Evolutionary conservation across 2,113 vertebrate genomes (phyloP), one percentile per base, ranked within the genome.

Genomic region (Microtus montanus): DNA sequence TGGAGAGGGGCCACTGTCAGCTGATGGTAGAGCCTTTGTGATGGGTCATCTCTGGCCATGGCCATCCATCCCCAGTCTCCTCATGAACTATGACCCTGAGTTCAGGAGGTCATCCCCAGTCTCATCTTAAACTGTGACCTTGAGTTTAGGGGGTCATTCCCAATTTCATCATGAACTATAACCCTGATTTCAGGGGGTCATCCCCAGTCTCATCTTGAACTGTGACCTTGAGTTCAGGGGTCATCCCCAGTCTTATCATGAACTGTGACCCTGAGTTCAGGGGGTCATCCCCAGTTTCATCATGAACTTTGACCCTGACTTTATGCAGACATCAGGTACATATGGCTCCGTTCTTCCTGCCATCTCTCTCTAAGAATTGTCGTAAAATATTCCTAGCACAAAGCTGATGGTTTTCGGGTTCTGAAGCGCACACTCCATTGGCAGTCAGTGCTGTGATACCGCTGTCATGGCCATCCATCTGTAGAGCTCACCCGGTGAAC

Each of bases 401-500:
- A 2, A 49, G 41, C 3, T 33, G 63, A 13, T 24, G 28, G 28
- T 35, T 68, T 78, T 47, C 28, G 30, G 41, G 22, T 22, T 12
- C 30, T 13, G 63, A 68, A 35, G 17, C 1, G 41, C 28, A 47
- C 38, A 33, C 2, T 33, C 38, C 61, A 3, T 5, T 44, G 58
- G 61, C 9, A 20, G 44, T 30, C 5, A 54, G 8, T 26, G 7
- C 22, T 38, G 22, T 13, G 9, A 3, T 26, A 19, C 4, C 9
- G 1, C 26, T 33, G 61, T 33, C 13, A 4, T 0, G 1, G 8
- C 2, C 58, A 9, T 24, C n/a, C 0, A 0, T 64, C 82, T 41
- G 24, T 61, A 19, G 14, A 44, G 20, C 63, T 30, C 17, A 22
- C 14, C 38, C 19, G 66, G 83, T 66, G 26, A 66, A 7, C 11